phyloP scores from a whole-genome alignment of 2,888 invertebrate genomes.

The Resseliella maxima region DNA sequence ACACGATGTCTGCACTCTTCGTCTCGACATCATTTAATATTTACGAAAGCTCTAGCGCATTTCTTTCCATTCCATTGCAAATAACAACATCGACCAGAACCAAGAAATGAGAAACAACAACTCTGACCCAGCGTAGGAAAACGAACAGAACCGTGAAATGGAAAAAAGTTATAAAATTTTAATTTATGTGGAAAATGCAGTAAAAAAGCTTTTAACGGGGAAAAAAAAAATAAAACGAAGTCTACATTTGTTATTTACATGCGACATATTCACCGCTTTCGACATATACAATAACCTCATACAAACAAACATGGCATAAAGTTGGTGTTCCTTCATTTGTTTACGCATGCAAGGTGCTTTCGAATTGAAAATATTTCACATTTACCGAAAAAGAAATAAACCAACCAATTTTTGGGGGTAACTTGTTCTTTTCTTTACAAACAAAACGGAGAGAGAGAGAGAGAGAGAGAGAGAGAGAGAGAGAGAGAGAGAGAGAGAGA shows the following conservation, averaged over 20 bases:
- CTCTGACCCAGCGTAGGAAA: not conserved
- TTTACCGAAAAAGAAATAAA: not conserved
- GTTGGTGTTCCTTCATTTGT: not conserved
- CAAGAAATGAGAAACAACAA: not conserved
- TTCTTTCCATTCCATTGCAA: not conserved
- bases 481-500: no score
- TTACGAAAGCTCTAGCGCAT: not conserved
- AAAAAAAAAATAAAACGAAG: not conserved
- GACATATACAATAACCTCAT: not conserved
- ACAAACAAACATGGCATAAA: no score
- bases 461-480: no score
- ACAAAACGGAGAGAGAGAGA: no score
- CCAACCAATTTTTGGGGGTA: not conserved
- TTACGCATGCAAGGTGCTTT: slow-evolving; percentile 37
- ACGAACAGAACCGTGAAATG: not conserved
- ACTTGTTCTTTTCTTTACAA: not conserved
- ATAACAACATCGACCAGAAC: not conserved
- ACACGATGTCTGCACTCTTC: slow-evolving; percentile 26
- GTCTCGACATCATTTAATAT: slow-evolving; percentile 41
- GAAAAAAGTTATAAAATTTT: slow-evolving; percentile 37
- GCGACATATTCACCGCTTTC: not conserved
- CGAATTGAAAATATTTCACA: not conserved
- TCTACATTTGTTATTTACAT: slow-evolving; percentile 17
- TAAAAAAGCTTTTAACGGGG: slow-evolving; percentile 23
- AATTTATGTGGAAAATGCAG: slow-evolving; percentile 30